These are phyloP conservation scores for Dasypus novemcinctus DNA, from an alignment of 2,113 vertebrate genomes.

Conservation along the genomic window DNA sequence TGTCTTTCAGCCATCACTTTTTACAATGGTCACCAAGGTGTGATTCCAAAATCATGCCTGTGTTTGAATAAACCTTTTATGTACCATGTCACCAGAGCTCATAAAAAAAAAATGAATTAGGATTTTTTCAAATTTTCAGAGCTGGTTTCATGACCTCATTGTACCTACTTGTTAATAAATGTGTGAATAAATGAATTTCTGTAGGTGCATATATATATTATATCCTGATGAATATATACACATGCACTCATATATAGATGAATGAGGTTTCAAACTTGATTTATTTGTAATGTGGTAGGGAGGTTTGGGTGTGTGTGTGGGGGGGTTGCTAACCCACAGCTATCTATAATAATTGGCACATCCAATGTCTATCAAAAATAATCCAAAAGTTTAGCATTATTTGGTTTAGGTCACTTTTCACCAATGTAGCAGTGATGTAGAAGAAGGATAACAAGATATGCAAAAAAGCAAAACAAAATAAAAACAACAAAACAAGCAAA, in stretches of 20 bases:
- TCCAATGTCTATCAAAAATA: neutral
- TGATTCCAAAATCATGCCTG: constrained; percentile 20
- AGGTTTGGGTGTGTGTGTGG: neutral
- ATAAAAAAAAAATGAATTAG: neutral
- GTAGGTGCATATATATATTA: neutral
- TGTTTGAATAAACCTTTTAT: neutral
- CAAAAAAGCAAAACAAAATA: neutral
- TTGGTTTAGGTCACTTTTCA: neutral
- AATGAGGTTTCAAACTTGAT: neutral
- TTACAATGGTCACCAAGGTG: neutral
- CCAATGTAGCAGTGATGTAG: neutral
- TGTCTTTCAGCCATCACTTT: neutral
- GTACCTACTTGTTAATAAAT: neutral
- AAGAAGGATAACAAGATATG: neutral
- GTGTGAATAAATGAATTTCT: neutral
- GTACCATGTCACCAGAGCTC: neutral
- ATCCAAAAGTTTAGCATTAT: neutral
- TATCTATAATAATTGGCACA: neutral
- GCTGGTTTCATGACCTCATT: neutral
- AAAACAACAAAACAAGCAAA: neutral
- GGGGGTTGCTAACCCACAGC: neutral
- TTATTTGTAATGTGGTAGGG: neutral
- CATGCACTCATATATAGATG: neutral
- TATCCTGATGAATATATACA: neutral
- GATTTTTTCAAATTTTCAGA: neutral